These are phyloP conservation scores for Laodelphax striatellus DNA, from an alignment of 1,140 invertebrate species.

Conservation along the genomic window DNA sequence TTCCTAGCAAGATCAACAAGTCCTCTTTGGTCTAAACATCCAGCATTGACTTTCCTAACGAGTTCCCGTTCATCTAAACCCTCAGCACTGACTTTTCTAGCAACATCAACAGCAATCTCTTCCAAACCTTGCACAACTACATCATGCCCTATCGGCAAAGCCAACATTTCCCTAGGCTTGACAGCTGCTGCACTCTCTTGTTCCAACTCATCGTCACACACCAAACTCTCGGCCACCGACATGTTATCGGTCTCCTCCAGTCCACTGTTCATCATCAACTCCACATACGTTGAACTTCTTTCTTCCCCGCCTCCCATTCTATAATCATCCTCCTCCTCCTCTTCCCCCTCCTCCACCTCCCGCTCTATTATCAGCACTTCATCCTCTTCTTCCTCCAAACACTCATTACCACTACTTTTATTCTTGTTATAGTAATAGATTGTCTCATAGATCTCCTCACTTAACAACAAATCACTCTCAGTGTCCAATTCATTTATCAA, in stretches of 20 bases:
- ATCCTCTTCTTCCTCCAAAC: not conserved
- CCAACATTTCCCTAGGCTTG: no score
- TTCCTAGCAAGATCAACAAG: no score
- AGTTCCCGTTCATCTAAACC: no score
- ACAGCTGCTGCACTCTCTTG: not conserved
- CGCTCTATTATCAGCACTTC: not conserved
- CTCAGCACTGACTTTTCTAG: no score
- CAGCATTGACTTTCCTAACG: no score
- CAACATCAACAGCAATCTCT: no score
- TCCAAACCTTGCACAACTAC: no score
- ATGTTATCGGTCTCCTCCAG: not conserved
- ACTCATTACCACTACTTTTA: not conserved
- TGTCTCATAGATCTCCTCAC: conserved; percentile 13
- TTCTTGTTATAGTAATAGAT: conserved; percentile 11
- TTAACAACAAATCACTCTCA: conserved; percentile 4
- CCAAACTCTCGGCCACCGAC: not conserved
- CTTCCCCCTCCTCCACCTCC: not conserved
- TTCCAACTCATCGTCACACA: not conserved
- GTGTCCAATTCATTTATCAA: conserved; percentile 3
- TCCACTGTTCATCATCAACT: not conserved
- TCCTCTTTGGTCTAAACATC: no score
- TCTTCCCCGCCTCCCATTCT: not conserved
- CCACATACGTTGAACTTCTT: not conserved
- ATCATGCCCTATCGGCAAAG: no score
- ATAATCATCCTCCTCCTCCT: no score